Base-by-base conservation (phyloP, 30 jellyfish, hydroid and myxozoan genomes). In the Pseudorhiza aurosa region DNA sequence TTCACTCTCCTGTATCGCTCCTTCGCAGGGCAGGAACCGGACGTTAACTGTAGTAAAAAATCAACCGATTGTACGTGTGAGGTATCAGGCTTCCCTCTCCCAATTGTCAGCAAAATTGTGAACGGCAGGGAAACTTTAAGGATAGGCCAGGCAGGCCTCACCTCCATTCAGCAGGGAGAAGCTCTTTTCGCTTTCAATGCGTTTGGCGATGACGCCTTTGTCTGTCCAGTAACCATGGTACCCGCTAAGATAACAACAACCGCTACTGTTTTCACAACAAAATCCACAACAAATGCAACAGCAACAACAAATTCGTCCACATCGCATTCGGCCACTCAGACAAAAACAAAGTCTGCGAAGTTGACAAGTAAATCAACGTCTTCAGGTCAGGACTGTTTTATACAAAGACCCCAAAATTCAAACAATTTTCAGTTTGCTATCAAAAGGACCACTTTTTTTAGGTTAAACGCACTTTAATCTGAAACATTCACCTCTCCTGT, bases 121-220 rank as follows among this genome's bases (percentile, higher is more conserved):
- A 70, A 70, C 74, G 75, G 86, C 32, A 72, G 47, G 35, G 57
- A 44, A 26, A 71, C 87, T 14, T 57, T 37, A 30, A 39, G 49
- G 51, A 37, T 55, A 26, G 57, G 28, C 19, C 77, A 43, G 2
- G 40, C 72, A 7, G 78, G 77, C 22, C 44, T 64, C 25, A 15
- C 72, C 31, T 24, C 45, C 8, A 30, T 87, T n/a, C 72, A 47
- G 11, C 60, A 79, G 5, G 96, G 96, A 57, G 92, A 36, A 4
- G 49, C 59, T 37, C 71, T 87, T 17, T 76, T 87, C 44, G 96
- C 92, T 8, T 40, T 74, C 81, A 87, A 71, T 58, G 31, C 96
- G 5, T 87, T 75, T 75, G 96, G 96, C 40, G 77, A 77, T 45
- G 96, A 87, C 64, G 93, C 32, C 9, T 87, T 76, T 67, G 32